Base-by-base conservation (phyloP, 1,140 invertebrate species). In the Drosophila arawakana region DNA sequence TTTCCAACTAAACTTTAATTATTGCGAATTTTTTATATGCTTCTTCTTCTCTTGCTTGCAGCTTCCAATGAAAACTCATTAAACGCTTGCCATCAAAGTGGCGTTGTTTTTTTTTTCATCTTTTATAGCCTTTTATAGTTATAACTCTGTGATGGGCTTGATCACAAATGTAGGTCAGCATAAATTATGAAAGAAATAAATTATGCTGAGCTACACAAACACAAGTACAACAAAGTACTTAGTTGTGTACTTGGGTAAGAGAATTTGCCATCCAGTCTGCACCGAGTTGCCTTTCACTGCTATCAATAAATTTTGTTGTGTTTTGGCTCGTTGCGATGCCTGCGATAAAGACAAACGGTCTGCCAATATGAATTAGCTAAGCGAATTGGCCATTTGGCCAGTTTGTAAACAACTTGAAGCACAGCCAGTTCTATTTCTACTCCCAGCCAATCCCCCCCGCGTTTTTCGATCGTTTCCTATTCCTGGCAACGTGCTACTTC, bases 281-380 rank as follows among this genome's bases (percentile, higher is more conserved):
- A 60, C 68, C 62, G 6, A 30, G 35, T 78, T 78, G 80, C 83
- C 83, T 88, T 88, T 88, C 83, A 88, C 83, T 88, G 78, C 85
- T 88, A 88, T 88, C 83, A 89, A 88, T 88, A 88, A 89, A 89
- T 76, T 30, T 88, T 78, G 73, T 66, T 65, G 79, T 73, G 79
- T 73, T 77, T 81, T 46, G 63, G 70, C 54, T 60, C 71, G 49
- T 41, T 70, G 82, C 80, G 71, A 73, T 73, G 71, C 76, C 68
- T 72, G 83, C 80, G 83, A 86, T 86, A 86, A 88, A 86, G 83
- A 86, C 83, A 86, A 86, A 86, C 83, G 76, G 83, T 70, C 83
- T 86, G 83, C 83, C 83, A 86, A 86, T 86, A 86, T 86, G 83
- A 86, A 86, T 86, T 86, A 86, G 83, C 83, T 88, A 86, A 86